phyloP scores from a whole-genome alignment of 2,797 vertebrate genomes.

The Heterohyrax brucei region DNA sequence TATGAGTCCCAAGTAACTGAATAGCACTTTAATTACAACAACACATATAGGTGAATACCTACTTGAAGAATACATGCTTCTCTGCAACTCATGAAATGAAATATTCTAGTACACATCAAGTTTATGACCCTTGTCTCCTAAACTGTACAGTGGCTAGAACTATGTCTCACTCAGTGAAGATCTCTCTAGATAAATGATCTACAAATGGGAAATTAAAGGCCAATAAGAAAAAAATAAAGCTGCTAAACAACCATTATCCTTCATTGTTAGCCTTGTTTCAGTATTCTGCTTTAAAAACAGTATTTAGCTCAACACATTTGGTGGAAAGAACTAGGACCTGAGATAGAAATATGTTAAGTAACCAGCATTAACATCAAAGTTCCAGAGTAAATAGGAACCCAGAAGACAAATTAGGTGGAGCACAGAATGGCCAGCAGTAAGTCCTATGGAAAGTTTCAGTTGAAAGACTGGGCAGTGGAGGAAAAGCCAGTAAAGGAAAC shows the following conservation, averaged over 20 bases:
- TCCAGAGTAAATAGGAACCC: background rate
- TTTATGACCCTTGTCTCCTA: background rate
- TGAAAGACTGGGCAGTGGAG: background rate
- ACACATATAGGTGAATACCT: background rate
- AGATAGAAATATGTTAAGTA: background rate
- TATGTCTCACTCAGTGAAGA: background rate
- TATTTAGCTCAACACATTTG: background rate
- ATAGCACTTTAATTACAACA: no score
- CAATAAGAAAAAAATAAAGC: slow-evolving; percentile 35
- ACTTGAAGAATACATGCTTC: background rate
- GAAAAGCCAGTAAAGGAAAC: background rate
- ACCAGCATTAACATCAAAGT: slow-evolving; percentile 7
- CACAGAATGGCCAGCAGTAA: background rate
- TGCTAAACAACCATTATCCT: background rate
- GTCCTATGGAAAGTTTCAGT: background rate
- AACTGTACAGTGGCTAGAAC: background rate
- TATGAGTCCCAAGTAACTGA: no score
- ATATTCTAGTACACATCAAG: background rate
- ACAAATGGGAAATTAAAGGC: background rate
- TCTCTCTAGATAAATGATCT: background rate
- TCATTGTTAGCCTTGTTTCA: background rate
- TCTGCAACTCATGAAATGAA: background rate
- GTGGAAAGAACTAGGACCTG: background rate
- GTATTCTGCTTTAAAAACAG: slow-evolving; percentile 13
- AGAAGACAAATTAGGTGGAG: no score